phyloP scores from a whole-genome alignment of 2,888 invertebrate genomes.

The Leptura quadrifasciata region DNA sequence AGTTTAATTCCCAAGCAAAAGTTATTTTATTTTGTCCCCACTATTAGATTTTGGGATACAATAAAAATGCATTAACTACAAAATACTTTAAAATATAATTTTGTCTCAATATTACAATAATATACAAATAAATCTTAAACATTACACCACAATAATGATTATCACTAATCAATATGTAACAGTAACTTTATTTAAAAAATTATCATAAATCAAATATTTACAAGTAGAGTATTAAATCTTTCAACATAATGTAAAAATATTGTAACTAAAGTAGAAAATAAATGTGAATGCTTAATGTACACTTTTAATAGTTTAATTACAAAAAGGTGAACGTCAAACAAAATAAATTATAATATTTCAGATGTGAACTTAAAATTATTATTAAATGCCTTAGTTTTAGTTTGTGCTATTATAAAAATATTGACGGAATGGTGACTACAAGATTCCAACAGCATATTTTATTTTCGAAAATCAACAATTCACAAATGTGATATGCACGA shows the following conservation, averaged over 20 bases:
- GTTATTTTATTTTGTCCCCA: too few relatives aligned
- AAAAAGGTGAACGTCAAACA: conserved; percentile 30
- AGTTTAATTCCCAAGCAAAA: too few relatives aligned
- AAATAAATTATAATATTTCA: conserved; percentile 34
- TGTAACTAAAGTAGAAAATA: conserved; percentile 37
- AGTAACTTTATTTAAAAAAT: conserved; percentile 44
- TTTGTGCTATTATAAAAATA: conserved; percentile 36
- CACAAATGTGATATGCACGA: not conserved
- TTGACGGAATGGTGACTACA: conserved; percentile 18
- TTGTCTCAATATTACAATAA: conserved; percentile 59
- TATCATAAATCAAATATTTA: conserved; percentile 49
- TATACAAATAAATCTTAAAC: conserved; percentile 62
- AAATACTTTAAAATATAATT: conserved; percentile 62
- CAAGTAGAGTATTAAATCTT: conserved; percentile 51
- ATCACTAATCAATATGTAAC: conserved; percentile 56
- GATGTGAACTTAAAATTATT: conserved; percentile 30
- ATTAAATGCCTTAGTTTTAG: conserved; percentile 41
- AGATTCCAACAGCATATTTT: conserved; percentile 1
- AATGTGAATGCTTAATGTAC: conserved; percentile 44
- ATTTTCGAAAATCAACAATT: not conserved
- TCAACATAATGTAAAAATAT: conserved; percentile 42
- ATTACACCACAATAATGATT: conserved; percentile 58
- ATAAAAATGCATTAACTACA: conserved; percentile 39
- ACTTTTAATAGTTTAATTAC: conserved; percentile 29
- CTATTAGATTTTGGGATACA: not conserved